Conservation (phyloP, 2,888 invertebrate genomes). For the Cosmopolites sordidus region DNA sequence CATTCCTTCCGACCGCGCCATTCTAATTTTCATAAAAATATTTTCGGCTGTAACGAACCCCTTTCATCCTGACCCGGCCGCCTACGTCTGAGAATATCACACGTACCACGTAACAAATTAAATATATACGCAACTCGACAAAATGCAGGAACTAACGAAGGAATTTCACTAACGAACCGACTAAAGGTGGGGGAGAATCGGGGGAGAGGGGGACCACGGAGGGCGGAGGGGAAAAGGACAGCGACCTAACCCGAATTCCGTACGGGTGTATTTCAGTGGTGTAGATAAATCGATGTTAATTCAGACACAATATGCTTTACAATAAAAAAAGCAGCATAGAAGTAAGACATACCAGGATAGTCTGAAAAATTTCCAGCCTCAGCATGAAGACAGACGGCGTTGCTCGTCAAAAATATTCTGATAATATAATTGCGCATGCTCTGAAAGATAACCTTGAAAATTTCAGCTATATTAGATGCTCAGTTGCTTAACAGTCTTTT, state of each 20-base stretch:
- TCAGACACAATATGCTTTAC: background rate
- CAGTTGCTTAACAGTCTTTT: too few relatives aligned
- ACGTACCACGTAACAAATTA: slow-evolving; percentile 24
- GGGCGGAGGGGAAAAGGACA: slow-evolving; percentile 6
- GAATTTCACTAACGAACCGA: slow-evolving; percentile 25
- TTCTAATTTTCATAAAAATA: slow-evolving; percentile 1
- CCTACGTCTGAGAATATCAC: slow-evolving; percentile 14
- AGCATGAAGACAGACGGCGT: too few relatives aligned
- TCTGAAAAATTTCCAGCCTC: too few relatives aligned
- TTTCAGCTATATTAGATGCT: too few relatives aligned
- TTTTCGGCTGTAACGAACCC: background rate
- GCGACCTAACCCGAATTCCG: slow-evolving; percentile 1
- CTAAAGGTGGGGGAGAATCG: slow-evolving; percentile 8
- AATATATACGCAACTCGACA: slow-evolving; percentile 21
- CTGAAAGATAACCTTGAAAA: too few relatives aligned
- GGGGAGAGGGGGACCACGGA: slow-evolving; percentile 4
- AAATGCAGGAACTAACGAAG: slow-evolving; percentile 26
- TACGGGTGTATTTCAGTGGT: slow-evolving; percentile 12
- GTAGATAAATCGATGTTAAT: slow-evolving; percentile 1
- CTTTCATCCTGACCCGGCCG: background rate
- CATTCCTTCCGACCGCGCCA: background rate
- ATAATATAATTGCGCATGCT: too few relatives aligned
- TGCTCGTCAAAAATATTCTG: too few relatives aligned
- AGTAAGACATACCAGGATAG: too few relatives aligned
- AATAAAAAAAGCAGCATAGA: too few relatives aligned